Conservation (phyloP, 1,140 invertebrate species). For the Leptopilina clavipes region DNA sequence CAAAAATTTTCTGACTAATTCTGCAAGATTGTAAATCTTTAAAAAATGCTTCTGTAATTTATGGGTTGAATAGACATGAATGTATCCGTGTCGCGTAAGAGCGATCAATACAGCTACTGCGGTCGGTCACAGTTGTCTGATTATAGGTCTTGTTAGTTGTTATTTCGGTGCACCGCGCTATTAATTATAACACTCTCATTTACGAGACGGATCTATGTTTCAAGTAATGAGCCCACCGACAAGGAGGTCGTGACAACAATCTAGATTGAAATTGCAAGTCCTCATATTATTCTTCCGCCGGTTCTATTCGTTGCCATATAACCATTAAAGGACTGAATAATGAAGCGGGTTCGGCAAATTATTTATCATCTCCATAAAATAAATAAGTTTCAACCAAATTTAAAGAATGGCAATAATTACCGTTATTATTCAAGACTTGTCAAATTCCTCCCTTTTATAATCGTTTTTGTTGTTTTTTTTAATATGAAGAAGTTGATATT, state of each 20-base stretch:
- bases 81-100: constrained; percentile 43
- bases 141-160: constrained; percentile 54
- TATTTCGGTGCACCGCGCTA: constrained; percentile 45
- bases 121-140: constrained; percentile 40
- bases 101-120: not conserved
- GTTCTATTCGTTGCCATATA: no score
- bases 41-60: not conserved
- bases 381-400: no score
- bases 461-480: no score
- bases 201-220: constrained; percentile 46
- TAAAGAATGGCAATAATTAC: no score
- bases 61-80: constrained; percentile 53
- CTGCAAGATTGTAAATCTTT: no score
- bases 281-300: not conserved
- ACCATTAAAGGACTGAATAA: no score
- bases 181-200: constrained; percentile 47
- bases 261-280: not conserved
- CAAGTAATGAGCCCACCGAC: constrained; percentile 19
- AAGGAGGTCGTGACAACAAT: constrained; percentile 24
- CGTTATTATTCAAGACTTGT: no score
- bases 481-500: no score
- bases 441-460: no score
- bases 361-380: no score
- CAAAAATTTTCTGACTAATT: no score
- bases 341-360: no score